Base-by-base conservation (phyloP, 30 jellyfish, hydroid and myxozoan species). In the Hydractinia symbiolongicarpus region DNA sequence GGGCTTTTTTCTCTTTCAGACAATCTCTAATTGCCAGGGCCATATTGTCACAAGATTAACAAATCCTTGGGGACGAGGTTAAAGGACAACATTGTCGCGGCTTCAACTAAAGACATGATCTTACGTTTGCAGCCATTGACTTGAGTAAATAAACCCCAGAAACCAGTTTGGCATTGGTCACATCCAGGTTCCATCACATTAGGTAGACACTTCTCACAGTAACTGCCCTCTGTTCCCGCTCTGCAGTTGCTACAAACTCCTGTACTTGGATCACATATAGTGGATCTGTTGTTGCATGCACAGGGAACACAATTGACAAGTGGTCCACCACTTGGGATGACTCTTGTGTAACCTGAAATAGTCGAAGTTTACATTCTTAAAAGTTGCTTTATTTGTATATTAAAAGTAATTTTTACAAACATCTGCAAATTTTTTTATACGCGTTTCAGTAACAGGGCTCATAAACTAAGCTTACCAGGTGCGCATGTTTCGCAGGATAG, bases 131-230 rank as follows among this genome's bases (percentile, higher is more conserved):
- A 93, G 44, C 98, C 98, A 11, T 72, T 69, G 49, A 66, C 50
- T 20, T 53, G 80, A 0, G 94, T 62, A 51, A 89, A 87, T 58
- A 93, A 74, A 54, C 95, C 95, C 96, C 96, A 93, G 79, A 75
- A 93, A 7, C 98, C 98, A 53, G 95, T 94, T 83, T 74, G 52
- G 54, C 98, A 93, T 5, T 84, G 53, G 53, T 86, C 80, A 72
- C 98, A 93, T 53, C 57, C 71, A 9, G 98, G 98, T 55, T 75
- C 94, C 50, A 19, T 67, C 21, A 93, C 89, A 69, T 85, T 85
- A 40, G 90, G 95, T 88, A 93, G 73, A 80, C 98, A 93, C 77
- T 61, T 81, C 61, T 93, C 98, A 74, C 98, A 93, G 53, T 83
- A 91, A 54, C 79, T 82, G 67, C 98, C 98, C 58, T 78, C 78